Evolutionary conservation across 1,140 invertebrate genomes (phyloP), one percentile per base, ranked within the genome.

Genomic region (Euglossa dilemma): DNA sequence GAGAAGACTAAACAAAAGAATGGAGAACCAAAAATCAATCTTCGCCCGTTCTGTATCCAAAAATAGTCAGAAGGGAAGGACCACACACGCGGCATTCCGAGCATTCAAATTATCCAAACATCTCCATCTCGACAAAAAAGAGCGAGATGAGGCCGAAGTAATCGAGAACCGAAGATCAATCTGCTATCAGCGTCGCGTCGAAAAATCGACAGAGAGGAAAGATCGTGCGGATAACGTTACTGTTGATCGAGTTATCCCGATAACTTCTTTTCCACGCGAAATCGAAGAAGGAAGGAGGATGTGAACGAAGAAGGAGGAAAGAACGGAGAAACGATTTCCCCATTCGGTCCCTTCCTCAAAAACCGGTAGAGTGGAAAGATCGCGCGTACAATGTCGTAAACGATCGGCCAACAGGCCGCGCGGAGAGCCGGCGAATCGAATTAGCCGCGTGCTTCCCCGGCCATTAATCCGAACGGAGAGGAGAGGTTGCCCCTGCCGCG

Each of bases 381-480:
- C 36, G 16, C 0, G n/a, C 6, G 57, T n/a, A 43, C 52, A 73
- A 73, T 73, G 28, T 72, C 16, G 25, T 18, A 23, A 28, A n/a
- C 11, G 50, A 23, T 71, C 3, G 18, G 28, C 50, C 14, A 18
- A 20, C 67, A 50, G 45, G 67, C 67, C 47, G 9, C 6, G 25
- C 83, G 72, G 59, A 72, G 79, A 64, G 61, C 85, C 63, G 63
- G 85, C 61, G 86, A 84, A 80, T 87, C 86, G 85, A 87, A 87
- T 87, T 87, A 87, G 85, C 86, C 85, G 85, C 76, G 76, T 84
- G 86, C 85, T 78, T 87, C 75, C 57, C 80, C 86, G 80, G 85
- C 80, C 81, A 87, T 87, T 87, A 87, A 87, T 87, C 85, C 71
- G 71, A 83, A 67, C n/a, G 43, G 59, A 7, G 18, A n/a, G 36